phyloP scores from a whole-genome alignment of 2,113 vertebrate genomes.

The Erinaceus europaeus region DNA sequence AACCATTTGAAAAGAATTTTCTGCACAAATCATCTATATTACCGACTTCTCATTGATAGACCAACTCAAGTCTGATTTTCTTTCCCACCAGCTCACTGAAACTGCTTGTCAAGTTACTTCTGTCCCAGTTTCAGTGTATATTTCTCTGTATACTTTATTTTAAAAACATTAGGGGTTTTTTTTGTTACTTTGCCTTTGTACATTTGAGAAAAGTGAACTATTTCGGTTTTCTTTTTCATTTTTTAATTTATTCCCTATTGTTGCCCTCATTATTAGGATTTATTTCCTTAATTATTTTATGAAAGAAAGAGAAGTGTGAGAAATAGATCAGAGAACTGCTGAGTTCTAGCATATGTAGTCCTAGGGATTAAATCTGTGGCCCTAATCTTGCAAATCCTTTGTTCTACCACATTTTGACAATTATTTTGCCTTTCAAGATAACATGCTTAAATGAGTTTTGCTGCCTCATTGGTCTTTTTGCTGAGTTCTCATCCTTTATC shows the following conservation, averaged over 20 bases:
- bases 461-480: background rate
- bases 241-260: no score
- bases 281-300: no score
- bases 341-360: no score
- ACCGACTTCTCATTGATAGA: background rate
- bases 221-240: no score
- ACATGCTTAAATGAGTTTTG: background rate
- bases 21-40: background rate
- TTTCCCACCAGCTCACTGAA: background rate
- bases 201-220: background rate
- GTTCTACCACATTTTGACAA: no score
- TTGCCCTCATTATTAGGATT: no score
- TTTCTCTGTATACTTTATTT: slow-evolving; percentile 13
- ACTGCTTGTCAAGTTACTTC: slow-evolving; percentile 16
- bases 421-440: slow-evolving; percentile 5
- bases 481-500: background rate
- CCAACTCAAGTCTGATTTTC: slow-evolving; percentile 15
- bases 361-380: no score
- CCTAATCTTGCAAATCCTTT: no score
- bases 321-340: no score
- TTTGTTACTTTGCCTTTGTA: no score
- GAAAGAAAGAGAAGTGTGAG: no score
- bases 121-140: background rate
- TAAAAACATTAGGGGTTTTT: no score
- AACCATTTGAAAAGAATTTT: background rate